These are phyloP conservation scores for Telmatherina bonti DNA, from an alignment of 2,797 vertebrate species.

Conservation along the genomic window DNA sequence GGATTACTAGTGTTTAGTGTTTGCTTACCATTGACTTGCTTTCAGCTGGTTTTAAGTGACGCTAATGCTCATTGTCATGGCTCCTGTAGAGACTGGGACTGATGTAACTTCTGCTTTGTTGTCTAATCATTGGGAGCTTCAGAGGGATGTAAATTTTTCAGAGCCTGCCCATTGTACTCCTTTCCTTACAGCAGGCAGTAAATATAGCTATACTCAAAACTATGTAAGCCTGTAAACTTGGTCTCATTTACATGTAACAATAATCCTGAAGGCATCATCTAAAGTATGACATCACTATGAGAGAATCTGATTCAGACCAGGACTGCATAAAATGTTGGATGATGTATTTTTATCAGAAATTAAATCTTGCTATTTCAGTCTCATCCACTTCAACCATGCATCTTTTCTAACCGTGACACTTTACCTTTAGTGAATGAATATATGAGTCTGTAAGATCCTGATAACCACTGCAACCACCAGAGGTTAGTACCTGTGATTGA, in stretches of 20 bases:
- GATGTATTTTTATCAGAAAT: neutral
- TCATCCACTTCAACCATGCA: neutral
- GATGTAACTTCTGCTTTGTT: slow-evolving; percentile 28
- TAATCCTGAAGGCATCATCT: slow-evolving; percentile 1
- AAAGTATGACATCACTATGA: slow-evolving; percentile 1
- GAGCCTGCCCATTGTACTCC: slow-evolving; percentile 29
- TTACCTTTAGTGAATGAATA: neutral
- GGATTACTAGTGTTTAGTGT: slow-evolving; percentile 51
- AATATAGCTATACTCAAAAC: slow-evolving; percentile 31
- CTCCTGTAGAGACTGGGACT: slow-evolving; percentile 15
- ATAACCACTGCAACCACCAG: neutral
- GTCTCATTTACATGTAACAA: neutral
- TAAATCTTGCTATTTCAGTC: neutral
- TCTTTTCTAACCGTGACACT: neutral
- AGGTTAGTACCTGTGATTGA: slow-evolving; percentile 90
- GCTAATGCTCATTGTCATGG: slow-evolving; percentile 53
- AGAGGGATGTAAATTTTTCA: slow-evolving; percentile 49
- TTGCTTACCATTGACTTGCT: slow-evolving; percentile 39
- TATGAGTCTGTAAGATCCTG: neutral
- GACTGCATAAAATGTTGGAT: slow-evolving; percentile 3
- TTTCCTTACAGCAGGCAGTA: slow-evolving; percentile 36
- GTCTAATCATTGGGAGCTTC: slow-evolving; percentile 22
- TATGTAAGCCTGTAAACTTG: neutral
- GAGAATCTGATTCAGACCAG: neutral
- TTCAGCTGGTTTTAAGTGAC: slow-evolving; percentile 37